phyloP scores from a whole-genome alignment of 2,888 invertebrate species.

The Cecidostiba fungosa region DNA sequence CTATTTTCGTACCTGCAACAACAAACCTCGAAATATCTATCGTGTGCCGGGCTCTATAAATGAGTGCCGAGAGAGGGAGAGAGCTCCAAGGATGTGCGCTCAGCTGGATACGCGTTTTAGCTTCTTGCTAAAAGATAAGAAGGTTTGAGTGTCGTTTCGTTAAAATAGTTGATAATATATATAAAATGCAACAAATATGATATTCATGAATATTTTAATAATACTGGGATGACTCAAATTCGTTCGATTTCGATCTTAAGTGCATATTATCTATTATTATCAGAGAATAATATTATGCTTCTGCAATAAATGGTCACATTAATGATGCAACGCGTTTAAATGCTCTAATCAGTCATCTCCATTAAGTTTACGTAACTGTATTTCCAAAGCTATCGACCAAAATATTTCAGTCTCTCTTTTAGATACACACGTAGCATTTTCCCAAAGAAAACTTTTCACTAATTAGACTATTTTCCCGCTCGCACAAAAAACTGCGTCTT shows the following conservation, averaged over 20 bases:
- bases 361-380: constrained; percentile 7
- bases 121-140: constrained; percentile 24
- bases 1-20: constrained; percentile 49
- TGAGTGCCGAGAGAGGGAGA: not conserved
- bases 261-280: not conserved
- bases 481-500: not conserved
- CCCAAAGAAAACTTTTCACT: not conserved
- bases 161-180: not conserved
- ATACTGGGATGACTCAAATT: not conserved
- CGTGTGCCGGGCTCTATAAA: constrained; percentile 11
- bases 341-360: not conserved
- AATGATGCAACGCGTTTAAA: not conserved
- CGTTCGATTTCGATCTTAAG: too few relatives aligned
- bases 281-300: not conserved
- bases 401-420: not conserved
- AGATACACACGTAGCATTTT: not conserved
- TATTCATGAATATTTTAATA: too few relatives aligned
- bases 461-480: not conserved
- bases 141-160: not conserved
- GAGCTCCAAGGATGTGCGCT: constrained; percentile 24
- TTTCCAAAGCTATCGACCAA: not conserved
- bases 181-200: too few relatives aligned
- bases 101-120: not conserved
- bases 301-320: not conserved
- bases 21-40: constrained; percentile 54